These are phyloP conservation scores for Thymelicus lineola DNA, from an alignment of 2,888 invertebrate genomes.

Conservation along the genomic window DNA sequence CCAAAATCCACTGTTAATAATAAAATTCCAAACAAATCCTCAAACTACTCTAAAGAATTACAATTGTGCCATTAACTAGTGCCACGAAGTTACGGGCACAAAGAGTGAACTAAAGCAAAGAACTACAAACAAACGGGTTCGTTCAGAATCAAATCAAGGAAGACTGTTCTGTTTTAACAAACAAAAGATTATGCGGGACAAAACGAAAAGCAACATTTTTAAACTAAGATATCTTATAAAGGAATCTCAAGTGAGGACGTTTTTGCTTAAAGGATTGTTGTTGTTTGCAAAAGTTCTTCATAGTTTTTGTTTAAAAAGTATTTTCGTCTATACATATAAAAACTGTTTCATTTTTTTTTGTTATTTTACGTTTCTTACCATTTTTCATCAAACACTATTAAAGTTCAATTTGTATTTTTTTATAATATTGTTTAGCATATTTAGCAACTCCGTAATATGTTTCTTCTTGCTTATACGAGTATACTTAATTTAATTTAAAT, in stretches of 20 bases:
- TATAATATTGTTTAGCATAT: too few relatives aligned
- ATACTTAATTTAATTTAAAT: too few relatives aligned
- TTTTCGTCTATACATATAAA: too few relatives aligned
- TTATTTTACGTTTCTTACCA: too few relatives aligned
- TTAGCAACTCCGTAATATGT: too few relatives aligned
- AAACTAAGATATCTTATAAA: constrained; percentile 18
- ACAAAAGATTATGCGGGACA: constrained; percentile 32
- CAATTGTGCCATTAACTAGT: constrained; percentile 24
- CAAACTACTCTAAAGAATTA: background rate
- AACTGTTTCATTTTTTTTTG: too few relatives aligned
- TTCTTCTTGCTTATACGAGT: too few relatives aligned
- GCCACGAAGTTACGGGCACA: constrained; percentile 28
- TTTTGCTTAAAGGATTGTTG: background rate
- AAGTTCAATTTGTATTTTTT: too few relatives aligned
- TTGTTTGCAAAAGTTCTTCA: background rate
- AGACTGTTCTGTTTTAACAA: constrained; percentile 32
- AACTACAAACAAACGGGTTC: constrained; percentile 22
- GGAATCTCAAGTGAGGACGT: background rate
- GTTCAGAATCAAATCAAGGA: constrained; percentile 32
- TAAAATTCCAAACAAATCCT: background rate
- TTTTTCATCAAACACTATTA: too few relatives aligned
- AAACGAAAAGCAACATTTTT: constrained; percentile 14
- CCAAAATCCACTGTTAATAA: too few relatives aligned
- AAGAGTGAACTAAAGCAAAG: constrained; percentile 30
- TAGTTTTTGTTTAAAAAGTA: constrained; percentile 1